Conservation (phyloP, 92 coral and sea anemone genomes). For the Bergia puertoricense region DNA sequence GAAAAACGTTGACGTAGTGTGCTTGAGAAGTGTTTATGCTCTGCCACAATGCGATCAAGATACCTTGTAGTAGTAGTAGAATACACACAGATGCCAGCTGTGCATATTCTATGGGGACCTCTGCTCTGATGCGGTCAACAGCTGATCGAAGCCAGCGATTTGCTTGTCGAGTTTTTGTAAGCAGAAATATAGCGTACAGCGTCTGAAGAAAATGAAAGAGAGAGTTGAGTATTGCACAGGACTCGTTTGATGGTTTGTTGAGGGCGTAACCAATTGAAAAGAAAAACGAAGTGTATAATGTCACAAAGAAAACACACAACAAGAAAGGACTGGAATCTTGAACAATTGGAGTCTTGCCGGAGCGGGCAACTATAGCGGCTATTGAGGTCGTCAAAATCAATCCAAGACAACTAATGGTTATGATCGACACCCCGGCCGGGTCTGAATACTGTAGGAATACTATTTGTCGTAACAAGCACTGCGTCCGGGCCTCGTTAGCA, state of each 20-base stretch:
- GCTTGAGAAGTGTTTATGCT: conserved; percentile 55
- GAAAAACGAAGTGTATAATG: conserved; percentile 60
- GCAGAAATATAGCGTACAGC: conserved; percentile 65
- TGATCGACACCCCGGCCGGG: conserved; percentile 70
- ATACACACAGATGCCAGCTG: conserved; percentile 54
- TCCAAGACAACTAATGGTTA: conserved; percentile 66
- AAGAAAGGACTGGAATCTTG: conserved; percentile 65
- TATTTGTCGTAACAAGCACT: conserved; percentile 60
- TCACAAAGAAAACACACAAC: conserved; percentile 56
- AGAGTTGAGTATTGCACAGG: conserved; percentile 60
- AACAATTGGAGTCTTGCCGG: conserved; percentile 71
- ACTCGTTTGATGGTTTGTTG: conserved; percentile 60
- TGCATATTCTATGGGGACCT: conserved; percentile 55
- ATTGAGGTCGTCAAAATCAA: conserved; percentile 57
- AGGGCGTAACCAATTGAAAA: conserved; percentile 56
- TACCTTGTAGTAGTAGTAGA: conserved; percentile 54
- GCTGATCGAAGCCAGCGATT: conserved; percentile 61
- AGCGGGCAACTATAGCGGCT: conserved; percentile 51
- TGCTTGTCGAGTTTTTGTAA: conserved; percentile 76
- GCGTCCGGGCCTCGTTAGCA: conserved; percentile 67
- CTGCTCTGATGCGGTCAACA: conserved; percentile 53
- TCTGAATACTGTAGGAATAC: conserved; percentile 64
- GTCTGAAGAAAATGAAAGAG: conserved; percentile 52
- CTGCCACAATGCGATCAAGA: conserved; percentile 78
- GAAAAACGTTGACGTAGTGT: conserved; percentile 65